Conservation (phyloP, 2,113 vertebrate species). For the Boleophthalmus pectinirostris region DNA sequence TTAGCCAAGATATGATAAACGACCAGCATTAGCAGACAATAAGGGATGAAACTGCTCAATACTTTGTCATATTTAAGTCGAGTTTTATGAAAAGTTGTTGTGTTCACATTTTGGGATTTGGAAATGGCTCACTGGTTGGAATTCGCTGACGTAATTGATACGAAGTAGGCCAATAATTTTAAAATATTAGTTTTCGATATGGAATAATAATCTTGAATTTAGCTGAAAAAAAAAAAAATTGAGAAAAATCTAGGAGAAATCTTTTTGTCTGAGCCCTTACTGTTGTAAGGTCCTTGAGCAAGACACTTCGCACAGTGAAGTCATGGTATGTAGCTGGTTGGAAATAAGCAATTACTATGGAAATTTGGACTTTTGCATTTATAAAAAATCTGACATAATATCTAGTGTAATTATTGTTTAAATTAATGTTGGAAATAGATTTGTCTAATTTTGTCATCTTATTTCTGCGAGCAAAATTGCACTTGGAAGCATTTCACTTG, state of each 20-base stretch:
- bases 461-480: too few relatives aligned
- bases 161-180: not conserved
- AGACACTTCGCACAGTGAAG: too few relatives aligned
- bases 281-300: too few relatives aligned
- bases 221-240: not conserved
- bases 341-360: not conserved
- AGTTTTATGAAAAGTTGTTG: not conserved
- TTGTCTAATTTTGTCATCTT: too few relatives aligned
- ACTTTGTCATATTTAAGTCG: conserved; percentile 8
- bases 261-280: not conserved
- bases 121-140: not conserved
- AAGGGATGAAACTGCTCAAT: conserved; percentile 15
- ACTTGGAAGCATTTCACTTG: too few relatives aligned
- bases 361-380: too few relatives aligned
- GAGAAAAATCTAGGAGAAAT: not conserved
- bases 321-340: too few relatives aligned
- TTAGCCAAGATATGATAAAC: conserved; percentile 20
- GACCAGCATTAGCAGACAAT: conserved; percentile 26
- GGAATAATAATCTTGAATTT: not conserved
- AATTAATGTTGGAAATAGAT: too few relatives aligned
- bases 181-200: not conserved
- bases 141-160: not conserved
- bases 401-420: too few relatives aligned
- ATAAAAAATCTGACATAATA: too few relatives aligned
- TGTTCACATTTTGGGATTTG: conserved; percentile 1